Base-by-base conservation (phyloP, 2,113 vertebrate genomes). In the Chrysochloris asiatica region DNA sequence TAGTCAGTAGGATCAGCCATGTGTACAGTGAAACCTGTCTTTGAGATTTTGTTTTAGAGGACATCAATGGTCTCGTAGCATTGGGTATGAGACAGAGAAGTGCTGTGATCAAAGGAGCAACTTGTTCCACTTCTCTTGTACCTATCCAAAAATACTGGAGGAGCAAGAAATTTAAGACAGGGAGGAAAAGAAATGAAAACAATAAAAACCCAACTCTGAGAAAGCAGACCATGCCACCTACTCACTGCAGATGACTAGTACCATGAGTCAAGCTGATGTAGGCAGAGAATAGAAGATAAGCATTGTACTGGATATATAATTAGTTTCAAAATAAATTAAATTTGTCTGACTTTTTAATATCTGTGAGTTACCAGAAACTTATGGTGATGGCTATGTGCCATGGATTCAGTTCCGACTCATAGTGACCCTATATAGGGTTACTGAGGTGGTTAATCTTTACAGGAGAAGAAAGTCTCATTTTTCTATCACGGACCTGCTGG, bases 201-300 rank as follows among this genome's bases (percentile, higher is more conserved):
- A 61, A 26, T 24, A 61, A 28, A 61, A 61, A 8, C 26, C 59
- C 59, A 61, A 30, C 19, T 69, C 19, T 28, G 4, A 71, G 30
- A 86, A 59, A 41, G 22, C 28, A 71, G 47, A 48, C 3, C 4
- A 2, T 69, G 61, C 6, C 8, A 38, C 11, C 36, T 52, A 33
- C 2, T 30, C 38, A 8, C 22, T 11, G 1, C 4, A 41, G 0
- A 4, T 26, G 48, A 36, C 19, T 10, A 61, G 9, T 10, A 22
- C 8, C 3, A 61, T 26, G 11, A 54, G 36, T 54, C 22, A 75
- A 85, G 14, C 28, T 30, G n/a, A 41, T 3, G n/a, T 33, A 59
- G 41, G 26, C 16, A 63, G 52, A 45, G 10, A 50, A 36, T 33
- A 45, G 41, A 65, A 71, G 22, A 26, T 5, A 50, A 24, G 4